These are phyloP conservation scores for Oikopleura albicans DNA, from an alignment of 23 tunicate species.

Conservation along the genomic window DNA sequence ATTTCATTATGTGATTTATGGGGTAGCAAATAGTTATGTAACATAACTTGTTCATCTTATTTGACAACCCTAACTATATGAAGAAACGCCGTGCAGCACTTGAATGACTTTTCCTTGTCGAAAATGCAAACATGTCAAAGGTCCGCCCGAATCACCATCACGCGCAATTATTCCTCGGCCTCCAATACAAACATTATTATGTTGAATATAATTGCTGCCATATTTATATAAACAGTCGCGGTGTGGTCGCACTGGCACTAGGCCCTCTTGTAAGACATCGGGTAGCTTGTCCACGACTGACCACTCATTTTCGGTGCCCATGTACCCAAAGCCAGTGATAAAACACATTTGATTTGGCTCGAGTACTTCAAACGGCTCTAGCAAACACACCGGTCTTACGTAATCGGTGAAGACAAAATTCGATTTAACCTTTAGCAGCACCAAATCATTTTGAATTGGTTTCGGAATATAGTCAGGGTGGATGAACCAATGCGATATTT, in stretches of 20 bases:
- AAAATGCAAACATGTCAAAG: not conserved
- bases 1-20: too few species aligned
- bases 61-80: not conserved
- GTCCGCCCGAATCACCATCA: conserved; percentile 14
- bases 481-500: not conserved
- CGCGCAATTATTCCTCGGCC: not conserved
- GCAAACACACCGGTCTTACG: not conserved
- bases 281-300: not conserved
- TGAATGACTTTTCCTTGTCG: not conserved
- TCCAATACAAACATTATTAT: not conserved
- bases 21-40: too few species aligned
- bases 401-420: not conserved
- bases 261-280: not conserved
- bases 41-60: too few species aligned
- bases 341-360: conserved; percentile 4
- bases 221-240: not conserved
- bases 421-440: not conserved
- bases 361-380: not conserved
- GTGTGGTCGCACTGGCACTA: not conserved
- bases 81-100: not conserved
- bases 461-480: not conserved
- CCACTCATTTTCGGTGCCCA: not conserved
- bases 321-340: conserved; percentile 14
- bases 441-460: not conserved
- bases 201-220: not conserved